Base-by-base conservation (phyloP, 1,140 invertebrate genomes). In the Acromyrmex heyeri region DNA sequence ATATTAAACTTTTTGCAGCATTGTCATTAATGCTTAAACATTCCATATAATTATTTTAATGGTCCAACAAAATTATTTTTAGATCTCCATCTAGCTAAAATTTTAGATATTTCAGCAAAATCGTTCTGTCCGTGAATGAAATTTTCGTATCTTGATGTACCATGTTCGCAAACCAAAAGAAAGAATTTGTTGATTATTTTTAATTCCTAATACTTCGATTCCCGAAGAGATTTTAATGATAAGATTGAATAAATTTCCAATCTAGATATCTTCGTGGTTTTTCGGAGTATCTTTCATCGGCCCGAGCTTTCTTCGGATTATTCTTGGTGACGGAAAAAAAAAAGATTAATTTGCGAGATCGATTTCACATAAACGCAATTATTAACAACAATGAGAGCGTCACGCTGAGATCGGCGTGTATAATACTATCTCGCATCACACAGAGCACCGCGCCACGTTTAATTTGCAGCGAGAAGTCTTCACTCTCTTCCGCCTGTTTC, bases 361-460 rank as follows among this genome's bases (percentile, higher is more conserved):
- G 24, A 75, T 75, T 82, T 83, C 79, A 75, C 79, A 21, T 61
- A 24, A 34, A 57, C 57, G 55, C 21, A 62, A 21, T 83, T 62
- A 83, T 83, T 61, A 79, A 83, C 53, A 83, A 86, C 59, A 27
- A 77, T 64, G 78, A 8, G 34, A 8, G 24, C 53, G 85, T 86
- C 85, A 86, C 64, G 77, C 77, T 50, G 85, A 70, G 55, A 83
- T 34, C 76, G 55, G 65, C 85, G 65, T 61, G 16, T 73, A 79
- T 62, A 79, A 78, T 85, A 70, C 38, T 83, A 79, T 86, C 85
- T 81, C 44, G 77, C 85, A 69, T 69, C 64, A 83, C 61, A 18
- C 27, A 62, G 24, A 34, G 55, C 69, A 30, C 57, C 75, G 38
- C 65, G 38, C 18, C 79, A 38, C 55, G 55, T 50, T 83, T 73